Evolutionary conservation across 92 coral and sea anemone genomes (phyloP).

Genomic region (Micromussa lordhowensis): DNA sequence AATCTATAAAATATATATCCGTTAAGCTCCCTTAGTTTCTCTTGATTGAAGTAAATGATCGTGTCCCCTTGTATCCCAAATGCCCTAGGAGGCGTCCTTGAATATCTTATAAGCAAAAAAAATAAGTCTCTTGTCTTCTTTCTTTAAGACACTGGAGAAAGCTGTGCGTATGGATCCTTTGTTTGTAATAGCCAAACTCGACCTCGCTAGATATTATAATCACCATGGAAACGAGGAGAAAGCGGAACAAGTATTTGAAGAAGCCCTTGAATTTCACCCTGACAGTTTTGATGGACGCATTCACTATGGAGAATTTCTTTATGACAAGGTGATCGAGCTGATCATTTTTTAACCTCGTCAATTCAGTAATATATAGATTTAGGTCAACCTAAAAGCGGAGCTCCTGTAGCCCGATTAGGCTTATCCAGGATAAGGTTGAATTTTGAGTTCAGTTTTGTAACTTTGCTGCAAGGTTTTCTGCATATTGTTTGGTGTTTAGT

Average conservation of each 20-base stretch:
- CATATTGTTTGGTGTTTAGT: no score
- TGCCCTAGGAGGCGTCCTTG: no score
- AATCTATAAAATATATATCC: no score
- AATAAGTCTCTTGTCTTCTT: not conserved
- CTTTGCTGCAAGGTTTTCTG: no score
- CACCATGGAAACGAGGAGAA: constrained; percentile 21
- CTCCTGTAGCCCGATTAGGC: no score
- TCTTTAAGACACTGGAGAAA: constrained; percentile 46
- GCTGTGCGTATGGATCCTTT: constrained; percentile 64
- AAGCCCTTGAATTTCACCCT: constrained; percentile 68
- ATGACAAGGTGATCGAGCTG: not conserved
- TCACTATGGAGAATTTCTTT: constrained; percentile 26
- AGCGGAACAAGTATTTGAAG: constrained; percentile 52
- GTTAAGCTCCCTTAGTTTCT: no score
- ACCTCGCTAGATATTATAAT: constrained; percentile 55
- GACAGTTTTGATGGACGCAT: constrained; percentile 65
- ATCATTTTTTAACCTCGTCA: not conserved
- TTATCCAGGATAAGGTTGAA: no score
- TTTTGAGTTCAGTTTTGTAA: no score
- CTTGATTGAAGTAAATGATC: no score
- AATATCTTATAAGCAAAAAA: not conserved
- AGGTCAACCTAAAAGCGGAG: no score
- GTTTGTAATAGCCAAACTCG: constrained; percentile 68
- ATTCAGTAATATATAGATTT: no score
- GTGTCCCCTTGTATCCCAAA: no score